phyloP scores from a whole-genome alignment of 2,113 vertebrate species.

The Ceratotherium simum region DNA sequence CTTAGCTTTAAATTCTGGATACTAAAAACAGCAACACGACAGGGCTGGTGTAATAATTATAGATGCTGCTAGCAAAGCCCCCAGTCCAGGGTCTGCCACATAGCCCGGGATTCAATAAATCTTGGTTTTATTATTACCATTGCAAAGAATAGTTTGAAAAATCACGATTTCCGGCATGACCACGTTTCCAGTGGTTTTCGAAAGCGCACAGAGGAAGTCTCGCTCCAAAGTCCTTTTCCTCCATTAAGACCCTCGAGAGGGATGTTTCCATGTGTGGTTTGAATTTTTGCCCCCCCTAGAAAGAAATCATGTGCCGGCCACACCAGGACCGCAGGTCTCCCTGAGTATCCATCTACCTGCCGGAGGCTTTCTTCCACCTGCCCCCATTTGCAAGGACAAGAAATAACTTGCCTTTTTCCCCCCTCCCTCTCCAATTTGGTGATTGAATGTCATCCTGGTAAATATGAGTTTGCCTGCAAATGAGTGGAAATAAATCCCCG shows the following conservation, averaged over 20 bases:
- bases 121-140: not conserved
- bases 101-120: not conserved
- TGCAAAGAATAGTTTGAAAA: not conserved
- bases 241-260: not conserved
- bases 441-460: not conserved
- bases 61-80: not conserved
- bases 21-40: not conserved
- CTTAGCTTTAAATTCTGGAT: not conserved
- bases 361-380: not conserved
- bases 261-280: not conserved
- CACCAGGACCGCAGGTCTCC: rapidly evolving
- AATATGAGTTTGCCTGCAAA: not conserved
- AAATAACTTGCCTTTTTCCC: too few relatives aligned
- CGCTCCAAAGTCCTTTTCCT: not conserved
- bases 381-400: not conserved
- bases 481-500: not conserved
- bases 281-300: not conserved
- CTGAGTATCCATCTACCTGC: rapidly evolving
- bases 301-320: not conserved
- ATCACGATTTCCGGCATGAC: not conserved
- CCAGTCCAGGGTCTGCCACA: not conserved
- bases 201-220: rapidly evolving
- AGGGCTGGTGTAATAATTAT: too few relatives aligned
- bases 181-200: not conserved
- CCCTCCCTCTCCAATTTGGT: not conserved